Evolutionary conservation across 2,797 vertebrate genomes (phyloP).

Genomic region (Cyclopterus lumpus): DNA sequence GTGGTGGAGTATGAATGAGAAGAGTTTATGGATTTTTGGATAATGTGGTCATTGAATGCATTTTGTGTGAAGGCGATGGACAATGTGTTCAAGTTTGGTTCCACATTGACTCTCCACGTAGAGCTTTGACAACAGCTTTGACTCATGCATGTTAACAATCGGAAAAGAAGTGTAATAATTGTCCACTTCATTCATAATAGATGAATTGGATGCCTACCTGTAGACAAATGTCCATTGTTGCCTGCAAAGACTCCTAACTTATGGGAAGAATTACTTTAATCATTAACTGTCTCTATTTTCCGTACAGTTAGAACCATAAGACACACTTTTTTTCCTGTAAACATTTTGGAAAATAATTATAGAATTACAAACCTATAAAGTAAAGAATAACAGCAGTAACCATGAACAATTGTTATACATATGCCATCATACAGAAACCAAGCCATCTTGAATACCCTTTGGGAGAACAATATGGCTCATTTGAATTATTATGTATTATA

Average conservation of each 20-base stretch:
- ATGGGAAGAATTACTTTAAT: no score
- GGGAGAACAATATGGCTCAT: background rate
- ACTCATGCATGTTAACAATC: background rate
- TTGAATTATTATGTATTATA: background rate
- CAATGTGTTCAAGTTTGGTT: background rate
- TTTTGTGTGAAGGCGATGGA: background rate
- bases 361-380: background rate
- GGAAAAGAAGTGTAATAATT: background rate
- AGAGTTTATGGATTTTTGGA: background rate
- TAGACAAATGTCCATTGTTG: background rate
- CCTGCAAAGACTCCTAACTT: background rate
- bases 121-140: background rate
- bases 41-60: background rate
- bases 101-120: background rate
- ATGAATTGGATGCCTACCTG: background rate
- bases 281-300: background rate
- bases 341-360: background rate
- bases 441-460: background rate
- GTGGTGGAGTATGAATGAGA: background rate
- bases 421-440: background rate
- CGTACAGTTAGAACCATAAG: background rate
- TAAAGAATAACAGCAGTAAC: background rate
- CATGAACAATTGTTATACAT: background rate
- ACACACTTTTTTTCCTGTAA: background rate
- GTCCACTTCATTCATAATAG: background rate